Conservation (phyloP, 2,888 invertebrate species). For the Ypsolopha scabrella region DNA sequence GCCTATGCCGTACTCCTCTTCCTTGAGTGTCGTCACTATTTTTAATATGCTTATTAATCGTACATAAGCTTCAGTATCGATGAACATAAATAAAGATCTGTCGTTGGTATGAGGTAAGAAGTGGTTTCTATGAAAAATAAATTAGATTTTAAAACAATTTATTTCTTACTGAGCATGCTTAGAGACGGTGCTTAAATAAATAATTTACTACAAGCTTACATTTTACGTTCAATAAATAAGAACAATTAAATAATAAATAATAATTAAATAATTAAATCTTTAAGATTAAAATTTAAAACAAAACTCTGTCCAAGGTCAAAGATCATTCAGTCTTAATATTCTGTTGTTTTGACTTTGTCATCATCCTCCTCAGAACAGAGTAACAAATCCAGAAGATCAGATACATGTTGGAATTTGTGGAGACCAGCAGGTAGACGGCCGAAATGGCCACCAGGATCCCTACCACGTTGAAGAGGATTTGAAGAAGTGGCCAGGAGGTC, state of each 20-base stretch:
- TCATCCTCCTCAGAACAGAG: constrained; percentile 43
- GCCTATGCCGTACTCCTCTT: no score
- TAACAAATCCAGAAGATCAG: constrained; percentile 52
- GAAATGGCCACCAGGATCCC: constrained; percentile 44
- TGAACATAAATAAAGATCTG: no score
- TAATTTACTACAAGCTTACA: background rate
- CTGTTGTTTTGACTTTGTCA: constrained; percentile 25
- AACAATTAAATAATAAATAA: background rate
- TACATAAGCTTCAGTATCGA: no score
- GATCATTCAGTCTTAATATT: constrained; percentile 22
- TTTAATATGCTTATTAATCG: no score
- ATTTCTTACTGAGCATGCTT: constrained; percentile 16
- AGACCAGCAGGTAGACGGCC: constrained; percentile 46
- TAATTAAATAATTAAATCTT: no score
- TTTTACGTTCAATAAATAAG: background rate
- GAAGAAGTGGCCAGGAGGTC: constrained; percentile 8
- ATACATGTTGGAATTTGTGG: constrained; percentile 47
- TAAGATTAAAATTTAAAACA: background rate
- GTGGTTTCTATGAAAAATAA: background rate
- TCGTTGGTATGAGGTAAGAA: background rate
- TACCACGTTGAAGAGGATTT: constrained; percentile 31
- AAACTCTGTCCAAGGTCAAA: no score
- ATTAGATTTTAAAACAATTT: constrained; percentile 13
- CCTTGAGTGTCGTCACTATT: no score
- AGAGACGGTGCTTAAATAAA: constrained; percentile 8